Percentiles rank a stretch among this genome's conserved stretches.
phyloP scores from a whole-genome alignment of 2,888 invertebrate species.

The Epinotia nisella region DNA sequence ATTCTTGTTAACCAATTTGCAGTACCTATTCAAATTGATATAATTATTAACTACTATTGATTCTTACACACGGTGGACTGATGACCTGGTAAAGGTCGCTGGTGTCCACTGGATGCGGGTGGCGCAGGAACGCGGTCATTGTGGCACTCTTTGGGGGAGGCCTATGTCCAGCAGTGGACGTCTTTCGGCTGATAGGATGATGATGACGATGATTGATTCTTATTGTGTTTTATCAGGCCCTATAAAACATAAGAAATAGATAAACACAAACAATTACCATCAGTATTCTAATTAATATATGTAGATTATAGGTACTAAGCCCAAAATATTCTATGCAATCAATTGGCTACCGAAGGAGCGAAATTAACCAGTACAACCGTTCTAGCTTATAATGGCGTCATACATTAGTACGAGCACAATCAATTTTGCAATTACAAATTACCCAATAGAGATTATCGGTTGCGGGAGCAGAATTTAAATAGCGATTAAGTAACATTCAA shows the following conservation, averaged over 20 bases:
- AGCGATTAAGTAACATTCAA: constrained; percentile 35
- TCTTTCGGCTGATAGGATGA: no score
- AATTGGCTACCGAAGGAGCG: not conserved
- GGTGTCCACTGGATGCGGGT: no score
- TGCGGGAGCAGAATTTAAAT: constrained; percentile 38
- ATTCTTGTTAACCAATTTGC: no score
- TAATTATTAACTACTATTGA: not conserved
- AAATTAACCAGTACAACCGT: constrained; percentile 10
- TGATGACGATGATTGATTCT: no score
- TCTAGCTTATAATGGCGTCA: constrained; percentile 9
- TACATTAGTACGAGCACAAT: constrained; percentile 23
- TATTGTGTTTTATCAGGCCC: not conserved
- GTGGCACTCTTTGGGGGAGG: no score
- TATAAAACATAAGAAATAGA: not conserved
- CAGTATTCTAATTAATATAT: not conserved
- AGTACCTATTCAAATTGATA: no score
- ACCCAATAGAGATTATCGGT: constrained; percentile 37
- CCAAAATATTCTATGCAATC: not conserved
- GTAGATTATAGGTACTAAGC: no score
- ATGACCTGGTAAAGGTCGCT: no score
- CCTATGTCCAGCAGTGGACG: no score
- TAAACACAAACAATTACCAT: not conserved
- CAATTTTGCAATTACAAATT: constrained; percentile 38
- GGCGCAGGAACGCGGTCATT: no score
- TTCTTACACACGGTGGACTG: no score